Evolutionary conservation across 2,113 vertebrate species (phyloP), one percentile per base, ranked within the genome.

Genomic region (Brachypodius melanocephalos): DNA sequence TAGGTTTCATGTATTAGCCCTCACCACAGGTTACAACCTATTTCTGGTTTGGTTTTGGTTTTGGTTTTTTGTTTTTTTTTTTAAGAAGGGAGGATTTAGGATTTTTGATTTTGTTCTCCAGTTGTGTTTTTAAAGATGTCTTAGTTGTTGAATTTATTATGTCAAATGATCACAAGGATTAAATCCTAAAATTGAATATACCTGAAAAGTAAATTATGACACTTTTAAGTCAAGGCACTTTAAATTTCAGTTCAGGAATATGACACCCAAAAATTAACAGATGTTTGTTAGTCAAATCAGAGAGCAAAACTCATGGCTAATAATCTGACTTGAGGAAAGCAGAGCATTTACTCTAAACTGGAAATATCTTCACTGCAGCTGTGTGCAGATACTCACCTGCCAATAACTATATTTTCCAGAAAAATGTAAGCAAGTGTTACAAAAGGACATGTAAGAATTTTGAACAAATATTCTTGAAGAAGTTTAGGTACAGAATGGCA

Each of bases 81-180:
- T 21, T 42, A 3, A 2, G 0, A 3, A 4, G 2, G 10, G 5
- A 19, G 5, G 8, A 45, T 51, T 92, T 55, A 19, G 5, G 8
- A 45, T 51, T 92, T 55, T 55, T 11, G 28, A 3, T 1, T 43
- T 52, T 14, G 5, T 62, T 79, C n/a, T 67, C 34, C 13, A 28
- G 6, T 4, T 75, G 7, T 31, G 14, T 34, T 89, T 78, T 55
- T 32, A 79, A 43, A 75, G 25, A 21, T 40, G 3, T 24, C 43
- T 66, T 67, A 71, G 7, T 7, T 67, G 40, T 43, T 59, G 19
- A 42, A 54, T 68, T 78, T 75, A 7, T 69, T 79, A 62, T 26
- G 34, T 84, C 2, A 3, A 89, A 86, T 49, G 10, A 32, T 76
- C 32, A 40, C 13, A 42, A 40, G 36, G 6, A 25, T 14, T 63